Base-by-base conservation (phyloP, 1,140 invertebrate genomes). In the Zaprionus inermis region DNA sequence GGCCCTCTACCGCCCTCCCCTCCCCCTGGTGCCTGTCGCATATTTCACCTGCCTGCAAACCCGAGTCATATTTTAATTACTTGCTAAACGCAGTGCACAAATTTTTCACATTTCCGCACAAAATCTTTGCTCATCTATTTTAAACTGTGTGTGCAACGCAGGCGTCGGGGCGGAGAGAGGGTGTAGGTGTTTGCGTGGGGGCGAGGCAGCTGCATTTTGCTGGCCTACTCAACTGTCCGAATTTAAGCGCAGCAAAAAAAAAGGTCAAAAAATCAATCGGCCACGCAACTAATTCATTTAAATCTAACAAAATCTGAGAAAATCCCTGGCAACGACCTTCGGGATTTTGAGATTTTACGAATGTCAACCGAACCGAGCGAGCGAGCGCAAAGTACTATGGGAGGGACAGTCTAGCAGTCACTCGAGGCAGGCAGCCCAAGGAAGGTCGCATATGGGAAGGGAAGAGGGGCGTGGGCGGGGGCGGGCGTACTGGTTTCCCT, bases 221-320 rank as follows among this genome's bases (percentile, higher is more conserved):
- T 51, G 65, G 83, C 83, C 79, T 66, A 82, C 51, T 69, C 65
- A 30, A 16, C 46, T 52, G 34, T 36, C 44, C 30, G 16, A 28
- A 63, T 16, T 49, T 51, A 51, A 64, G 49, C 46, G 10, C 3
- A 68, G 58, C 22, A 24, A 28, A 4, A 78, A 75, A 83, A 92
- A 92, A 92, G 91, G 91, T 92, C 91, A 92, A 91, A 92, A 92
- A 92, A 92, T 92, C 91, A 92, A 92, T 92, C 91, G 91, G 79
- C 80, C 83, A 92, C 90, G 89, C 90, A 91, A 92, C 91, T 92
- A 92, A 92, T 92, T 92, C 91, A 90, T 92, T 92, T 92, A 92
- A 92, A 92, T 92, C 91, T 92, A 88, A 92, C 91, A 91, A 92
- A 92, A 92, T 92, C 91, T 92, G 77, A 91, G 91, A 92, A 92